These are phyloP conservation scores for Gila orcuttii DNA, from an alignment of 2,113 vertebrate species.

Conservation along the genomic window DNA sequence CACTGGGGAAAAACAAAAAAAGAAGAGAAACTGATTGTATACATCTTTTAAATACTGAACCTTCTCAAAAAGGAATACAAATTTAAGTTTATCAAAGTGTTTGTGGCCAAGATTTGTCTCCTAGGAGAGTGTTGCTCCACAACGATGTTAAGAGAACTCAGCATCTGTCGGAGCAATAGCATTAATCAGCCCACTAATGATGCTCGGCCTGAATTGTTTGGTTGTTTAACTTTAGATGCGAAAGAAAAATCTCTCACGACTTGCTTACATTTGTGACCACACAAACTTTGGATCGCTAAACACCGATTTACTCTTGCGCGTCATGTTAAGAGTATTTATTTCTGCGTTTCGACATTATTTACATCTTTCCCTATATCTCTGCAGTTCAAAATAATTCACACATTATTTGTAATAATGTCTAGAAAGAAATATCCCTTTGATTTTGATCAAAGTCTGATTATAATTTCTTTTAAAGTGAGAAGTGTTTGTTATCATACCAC, in stretches of 20 bases:
- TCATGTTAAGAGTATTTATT: constrained; percentile 24
- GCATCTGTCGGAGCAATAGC: constrained; percentile 6
- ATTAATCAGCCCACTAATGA: constrained; percentile 23
- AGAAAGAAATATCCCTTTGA: constrained; percentile 20
- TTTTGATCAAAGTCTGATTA: constrained; percentile 36
- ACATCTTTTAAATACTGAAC: neutral
- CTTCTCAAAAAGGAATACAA: neutral
- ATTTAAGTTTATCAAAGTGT: neutral
- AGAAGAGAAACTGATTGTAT: constrained; percentile 43
- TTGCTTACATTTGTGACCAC: constrained; percentile 30
- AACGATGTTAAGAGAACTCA: constrained; percentile 15
- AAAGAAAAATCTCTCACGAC: constrained; percentile 37
- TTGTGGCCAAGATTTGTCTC: neutral
- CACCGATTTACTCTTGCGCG: constrained; percentile 30
- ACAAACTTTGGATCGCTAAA: neutral
- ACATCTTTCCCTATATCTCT: constrained; percentile 1
- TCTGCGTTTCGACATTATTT: constrained; percentile 19
- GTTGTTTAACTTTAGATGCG: constrained; percentile 29
- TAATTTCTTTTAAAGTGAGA: constrained; percentile 36
- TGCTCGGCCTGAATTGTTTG: constrained; percentile 8
- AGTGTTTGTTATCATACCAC: constrained; percentile 19
- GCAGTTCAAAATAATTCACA: neutral
- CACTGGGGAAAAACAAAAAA: constrained; percentile 19
- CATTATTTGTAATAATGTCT: constrained; percentile 37
- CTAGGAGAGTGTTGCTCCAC: neutral